phyloP scores from a whole-genome alignment of 2,113 vertebrate species.

The Anguilla rostrata region DNA sequence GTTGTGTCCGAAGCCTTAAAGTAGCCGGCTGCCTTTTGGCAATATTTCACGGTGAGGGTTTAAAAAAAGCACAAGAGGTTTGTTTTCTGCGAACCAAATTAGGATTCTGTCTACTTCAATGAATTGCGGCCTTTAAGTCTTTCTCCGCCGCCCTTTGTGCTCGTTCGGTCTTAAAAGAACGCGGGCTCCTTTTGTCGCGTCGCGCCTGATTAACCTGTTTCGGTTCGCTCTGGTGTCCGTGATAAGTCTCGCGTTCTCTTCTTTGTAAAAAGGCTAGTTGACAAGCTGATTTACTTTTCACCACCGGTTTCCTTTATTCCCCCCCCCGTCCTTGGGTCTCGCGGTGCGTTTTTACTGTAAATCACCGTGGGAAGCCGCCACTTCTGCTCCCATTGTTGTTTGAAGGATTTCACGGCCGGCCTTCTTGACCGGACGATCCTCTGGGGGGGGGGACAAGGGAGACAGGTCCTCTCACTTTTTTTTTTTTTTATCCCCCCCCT shows the following conservation, averaged over 20 bases:
- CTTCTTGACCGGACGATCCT: slow-evolving; percentile 64
- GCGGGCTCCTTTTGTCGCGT: slow-evolving; percentile 34
- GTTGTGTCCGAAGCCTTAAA: not conserved
- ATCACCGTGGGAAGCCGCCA: slow-evolving; percentile 73
- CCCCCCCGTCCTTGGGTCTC: slow-evolving; percentile 52
- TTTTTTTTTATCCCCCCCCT: slow-evolving; percentile 36
- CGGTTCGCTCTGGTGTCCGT: slow-evolving; percentile 48
- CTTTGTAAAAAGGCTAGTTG: slow-evolving; percentile 15
- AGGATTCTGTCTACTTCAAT: not conserved
- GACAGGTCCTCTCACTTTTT: slow-evolving; percentile 54
- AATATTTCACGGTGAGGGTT: not conserved
- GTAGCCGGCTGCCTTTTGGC: slow-evolving; percentile 8
- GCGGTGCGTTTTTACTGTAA: slow-evolving; percentile 64
- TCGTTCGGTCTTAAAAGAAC: slow-evolving; percentile 29
- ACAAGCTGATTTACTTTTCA: slow-evolving; percentile 62
- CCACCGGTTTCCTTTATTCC: slow-evolving; percentile 6
- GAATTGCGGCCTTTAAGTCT: not conserved
- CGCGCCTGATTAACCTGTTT: slow-evolving; percentile 55
- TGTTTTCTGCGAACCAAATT: not conserved
- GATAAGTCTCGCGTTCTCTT: slow-evolving; percentile 35
- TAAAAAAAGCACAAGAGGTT: not conserved
- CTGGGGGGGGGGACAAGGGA: slow-evolving; percentile 39
- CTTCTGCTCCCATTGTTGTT: slow-evolving; percentile 55
- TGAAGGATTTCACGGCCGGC: slow-evolving; percentile 65
- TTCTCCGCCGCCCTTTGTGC: not conserved